Evolutionary conservation across 2,113 vertebrate genomes (phyloP).

Genomic region (Delphinapterus leucas): DNA sequence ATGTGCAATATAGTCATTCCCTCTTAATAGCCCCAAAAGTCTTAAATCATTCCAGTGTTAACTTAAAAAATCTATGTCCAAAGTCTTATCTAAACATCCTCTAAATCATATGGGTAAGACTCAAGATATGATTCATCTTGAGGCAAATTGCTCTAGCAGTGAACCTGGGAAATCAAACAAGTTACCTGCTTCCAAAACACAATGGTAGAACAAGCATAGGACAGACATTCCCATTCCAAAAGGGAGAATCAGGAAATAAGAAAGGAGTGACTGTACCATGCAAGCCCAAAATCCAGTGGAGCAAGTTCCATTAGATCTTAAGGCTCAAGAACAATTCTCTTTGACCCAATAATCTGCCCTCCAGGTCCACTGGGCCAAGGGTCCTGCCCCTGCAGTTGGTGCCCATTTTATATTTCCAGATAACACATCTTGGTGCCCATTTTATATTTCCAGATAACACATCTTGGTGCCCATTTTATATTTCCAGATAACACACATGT

Average conservation of each 20-base stretch:
- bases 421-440: constrained; percentile 3
- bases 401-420: constrained; percentile 12
- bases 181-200: background rate
- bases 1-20: background rate
- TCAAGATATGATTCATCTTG: background rate
- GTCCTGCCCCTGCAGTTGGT: background rate
- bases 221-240: background rate
- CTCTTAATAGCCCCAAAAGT: background rate
- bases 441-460: too few species aligned
- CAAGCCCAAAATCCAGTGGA: background rate
- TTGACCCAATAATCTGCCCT: background rate
- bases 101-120: background rate
- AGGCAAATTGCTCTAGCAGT: background rate
- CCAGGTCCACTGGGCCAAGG: background rate
- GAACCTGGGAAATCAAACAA: background rate
- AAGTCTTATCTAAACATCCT: background rate
- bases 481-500: too few species aligned
- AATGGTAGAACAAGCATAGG: background rate
- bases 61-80: background rate
- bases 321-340: background rate
- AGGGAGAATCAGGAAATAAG: background rate
- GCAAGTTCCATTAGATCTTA: background rate
- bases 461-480: too few species aligned
- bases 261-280: background rate
- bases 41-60: background rate